Evolutionary conservation across 2,797 vertebrate genomes (phyloP).

Genomic region (Galago senegalensis): DNA sequence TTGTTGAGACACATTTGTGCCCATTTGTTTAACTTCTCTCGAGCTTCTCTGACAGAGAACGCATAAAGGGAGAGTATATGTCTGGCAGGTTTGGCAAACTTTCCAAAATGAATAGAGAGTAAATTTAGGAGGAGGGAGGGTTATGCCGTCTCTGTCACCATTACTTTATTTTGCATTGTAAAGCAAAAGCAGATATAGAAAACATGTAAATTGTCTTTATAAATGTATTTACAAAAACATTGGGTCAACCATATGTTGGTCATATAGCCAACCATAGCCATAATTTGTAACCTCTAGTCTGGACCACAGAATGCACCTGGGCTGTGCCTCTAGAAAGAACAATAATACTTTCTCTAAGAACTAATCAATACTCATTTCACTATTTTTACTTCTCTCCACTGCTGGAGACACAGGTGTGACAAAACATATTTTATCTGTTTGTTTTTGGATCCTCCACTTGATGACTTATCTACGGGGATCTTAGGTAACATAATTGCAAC

Average conservation of each 20-base stretch:
- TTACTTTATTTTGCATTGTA: not conserved
- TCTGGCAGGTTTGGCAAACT: not conserved
- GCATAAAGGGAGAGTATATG: not conserved
- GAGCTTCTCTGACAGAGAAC: not conserved
- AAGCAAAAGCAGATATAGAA: not conserved
- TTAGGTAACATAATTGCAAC: slow-evolving; percentile 31
- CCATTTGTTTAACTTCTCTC: not conserved
- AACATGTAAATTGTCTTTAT: not conserved
- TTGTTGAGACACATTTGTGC: not conserved
- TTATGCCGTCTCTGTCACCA: not conserved
- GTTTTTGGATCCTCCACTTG: not conserved
- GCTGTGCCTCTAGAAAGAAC: slow-evolving; percentile 38
- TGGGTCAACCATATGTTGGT: no score
- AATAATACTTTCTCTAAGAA: not conserved
- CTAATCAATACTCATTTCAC: not conserved
- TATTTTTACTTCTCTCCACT: slow-evolving; percentile 35
- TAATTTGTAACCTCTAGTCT: not conserved
- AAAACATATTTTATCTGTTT: slow-evolving; percentile 22
- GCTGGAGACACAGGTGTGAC: not conserved
- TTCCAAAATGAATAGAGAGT: not conserved
- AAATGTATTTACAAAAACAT: not conserved
- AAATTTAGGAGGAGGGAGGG: not conserved
- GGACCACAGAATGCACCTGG: not conserved
- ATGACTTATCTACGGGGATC: not conserved
- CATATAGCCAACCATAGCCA: not conserved